A percentile compares a stretch with the other conserved stretches of the same genome.
phyloP scores from a whole-genome alignment of 2,113 vertebrate genomes.

The Oreocharis arfaki region DNA sequence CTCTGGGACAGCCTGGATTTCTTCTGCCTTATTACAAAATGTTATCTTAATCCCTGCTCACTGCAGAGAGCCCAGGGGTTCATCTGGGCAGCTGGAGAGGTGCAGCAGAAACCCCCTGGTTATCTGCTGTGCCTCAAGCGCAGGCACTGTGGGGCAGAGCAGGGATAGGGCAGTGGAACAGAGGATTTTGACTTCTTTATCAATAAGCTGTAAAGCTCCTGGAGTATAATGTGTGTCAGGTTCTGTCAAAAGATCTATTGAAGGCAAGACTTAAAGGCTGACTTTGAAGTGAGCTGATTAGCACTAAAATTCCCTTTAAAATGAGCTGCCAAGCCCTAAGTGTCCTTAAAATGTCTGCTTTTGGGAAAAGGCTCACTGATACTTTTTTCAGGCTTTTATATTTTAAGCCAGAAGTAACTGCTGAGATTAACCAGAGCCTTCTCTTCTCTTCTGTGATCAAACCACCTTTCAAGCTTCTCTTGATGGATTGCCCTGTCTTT shows the following conservation, averaged over 20 bases:
- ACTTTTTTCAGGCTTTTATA: not conserved
- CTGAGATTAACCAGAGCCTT: not conserved
- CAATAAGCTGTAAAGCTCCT: not conserved
- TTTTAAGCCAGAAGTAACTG: not conserved
- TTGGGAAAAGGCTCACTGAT: not conserved
- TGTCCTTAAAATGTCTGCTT: not conserved
- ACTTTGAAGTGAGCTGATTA: not conserved
- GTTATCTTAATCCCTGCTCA: not conserved
- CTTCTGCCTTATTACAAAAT: not conserved
- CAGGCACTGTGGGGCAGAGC: not conserved
- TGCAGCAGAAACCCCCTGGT: not conserved
- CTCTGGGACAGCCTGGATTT: not conserved
- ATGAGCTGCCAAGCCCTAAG: not conserved
- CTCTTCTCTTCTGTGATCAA: not conserved
- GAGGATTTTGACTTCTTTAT: not conserved
- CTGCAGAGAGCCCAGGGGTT: not conserved
- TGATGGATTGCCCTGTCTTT: not conserved
- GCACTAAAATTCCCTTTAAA: not conserved
- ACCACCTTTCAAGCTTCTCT: not conserved
- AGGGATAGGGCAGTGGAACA: not conserved
- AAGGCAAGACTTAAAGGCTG: not conserved
- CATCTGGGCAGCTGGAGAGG: not conserved
- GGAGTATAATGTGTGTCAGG: not conserved
- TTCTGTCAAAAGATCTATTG: not conserved
- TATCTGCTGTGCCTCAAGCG: not conserved